phyloP scores from a whole-genome alignment of 1,140 invertebrate genomes.

The Drosophila parvula region DNA sequence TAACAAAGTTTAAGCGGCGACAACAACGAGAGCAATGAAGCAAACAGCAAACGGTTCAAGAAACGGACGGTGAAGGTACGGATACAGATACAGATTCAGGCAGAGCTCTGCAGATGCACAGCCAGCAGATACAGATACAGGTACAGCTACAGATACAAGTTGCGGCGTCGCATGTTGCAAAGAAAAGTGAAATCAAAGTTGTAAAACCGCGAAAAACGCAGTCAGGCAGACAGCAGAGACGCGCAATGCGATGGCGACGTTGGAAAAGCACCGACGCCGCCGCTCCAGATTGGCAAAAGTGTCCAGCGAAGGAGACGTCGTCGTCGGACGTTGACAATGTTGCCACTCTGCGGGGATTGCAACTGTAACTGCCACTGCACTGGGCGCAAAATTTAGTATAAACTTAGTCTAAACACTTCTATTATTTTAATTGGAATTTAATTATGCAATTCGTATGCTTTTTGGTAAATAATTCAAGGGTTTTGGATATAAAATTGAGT shows the following conservation, averaged over 20 bases:
- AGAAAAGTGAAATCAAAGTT: slow-evolving; percentile 83
- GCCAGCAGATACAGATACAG: slow-evolving; percentile 35
- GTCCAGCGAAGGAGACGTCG: slow-evolving; percentile 68
- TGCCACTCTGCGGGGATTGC: slow-evolving; percentile 28
- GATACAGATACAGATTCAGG: slow-evolving; percentile 39
- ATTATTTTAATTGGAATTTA: neutral
- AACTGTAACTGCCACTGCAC: slow-evolving; percentile 26
- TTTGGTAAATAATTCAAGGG: neutral
- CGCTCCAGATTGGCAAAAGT: slow-evolving; percentile 80
- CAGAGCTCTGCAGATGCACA: slow-evolving; percentile 29
- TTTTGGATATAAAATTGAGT: too few relatives aligned
- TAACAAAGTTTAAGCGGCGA: slow-evolving; percentile 73
- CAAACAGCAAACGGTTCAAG: slow-evolving; percentile 79
- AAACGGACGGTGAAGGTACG: slow-evolving; percentile 79
- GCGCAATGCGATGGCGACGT: slow-evolving; percentile 47
- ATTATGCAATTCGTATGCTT: neutral
- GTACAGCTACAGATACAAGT: slow-evolving; percentile 31
- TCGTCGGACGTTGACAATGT: slow-evolving; percentile 58
- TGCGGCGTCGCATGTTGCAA: slow-evolving; percentile 72
- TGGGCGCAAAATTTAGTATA: neutral
- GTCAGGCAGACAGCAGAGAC: slow-evolving; percentile 71
- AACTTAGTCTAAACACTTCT: neutral
- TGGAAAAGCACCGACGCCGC: slow-evolving; percentile 38
- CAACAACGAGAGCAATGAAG: slow-evolving; percentile 79
- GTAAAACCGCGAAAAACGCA: slow-evolving; percentile 82